phyloP scores from a whole-genome alignment of 2,888 invertebrate species.

The Megalurothrips usitatus region DNA sequence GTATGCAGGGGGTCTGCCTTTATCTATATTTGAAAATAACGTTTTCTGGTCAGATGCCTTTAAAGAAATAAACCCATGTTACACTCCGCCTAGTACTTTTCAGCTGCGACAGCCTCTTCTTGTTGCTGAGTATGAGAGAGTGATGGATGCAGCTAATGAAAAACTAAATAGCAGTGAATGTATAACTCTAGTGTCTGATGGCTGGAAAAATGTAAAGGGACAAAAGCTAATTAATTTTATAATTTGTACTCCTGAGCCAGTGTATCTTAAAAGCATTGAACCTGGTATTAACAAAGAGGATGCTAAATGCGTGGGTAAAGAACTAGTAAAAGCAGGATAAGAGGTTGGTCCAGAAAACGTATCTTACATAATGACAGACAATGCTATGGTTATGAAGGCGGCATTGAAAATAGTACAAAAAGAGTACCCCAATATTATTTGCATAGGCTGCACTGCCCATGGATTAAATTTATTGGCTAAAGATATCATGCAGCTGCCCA shows the following conservation, averaged over 20 bases:
- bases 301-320: neutral
- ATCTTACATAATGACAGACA: neutral
- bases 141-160: neutral
- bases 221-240: neutral
- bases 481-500: neutral
- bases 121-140: neutral
- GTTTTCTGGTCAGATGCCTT: neutral
- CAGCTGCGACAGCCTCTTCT: conserved; percentile 1
- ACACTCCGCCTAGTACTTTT: conserved; percentile 6
- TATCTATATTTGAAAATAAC: neutral
- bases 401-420: neutral
- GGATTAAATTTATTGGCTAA: neutral
- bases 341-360: neutral
- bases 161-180: neutral
- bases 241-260: conserved; percentile 3
- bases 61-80: neutral
- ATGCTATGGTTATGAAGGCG: conserved; percentile 14
- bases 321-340: neutral
- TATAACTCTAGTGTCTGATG: neutral
- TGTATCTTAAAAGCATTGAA: neutral
- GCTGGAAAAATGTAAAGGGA: neutral
- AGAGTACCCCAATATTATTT: neutral
- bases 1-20: neutral
- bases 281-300: conserved; percentile 11
- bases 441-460: neutral